Percentiles rank a stretch among this genome's conserved stretches.
phyloP scores from a whole-genome alignment of 2,888 invertebrate genomes.

The Drosophila infuscata region DNA sequence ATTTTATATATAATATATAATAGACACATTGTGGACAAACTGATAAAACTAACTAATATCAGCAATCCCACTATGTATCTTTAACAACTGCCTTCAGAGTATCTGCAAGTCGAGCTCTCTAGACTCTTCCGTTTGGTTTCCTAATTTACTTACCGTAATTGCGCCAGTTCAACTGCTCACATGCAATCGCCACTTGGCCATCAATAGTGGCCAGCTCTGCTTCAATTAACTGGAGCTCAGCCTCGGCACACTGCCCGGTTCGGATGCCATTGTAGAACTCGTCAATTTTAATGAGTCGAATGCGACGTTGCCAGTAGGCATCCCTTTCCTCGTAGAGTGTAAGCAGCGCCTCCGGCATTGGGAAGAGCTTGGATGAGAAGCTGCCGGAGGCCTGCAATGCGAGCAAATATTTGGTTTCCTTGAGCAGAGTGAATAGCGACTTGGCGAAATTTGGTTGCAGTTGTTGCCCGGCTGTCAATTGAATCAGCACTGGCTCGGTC shows the following conservation, averaged over 20 bases:
- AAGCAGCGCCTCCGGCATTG: slow-evolving; percentile 68
- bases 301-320: slow-evolving; percentile 80
- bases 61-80: background rate
- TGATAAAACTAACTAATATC: background rate
- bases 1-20: too few species aligned
- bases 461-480: slow-evolving; percentile 31
- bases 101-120: background rate
- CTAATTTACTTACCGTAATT: slow-evolving; percentile 89
- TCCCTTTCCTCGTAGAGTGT: slow-evolving; percentile 76
- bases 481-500: slow-evolving; percentile 76
- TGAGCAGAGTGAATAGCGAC: slow-evolving; percentile 89
- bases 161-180: slow-evolving; percentile 91
- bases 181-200: slow-evolving; percentile 88
- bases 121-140: slow-evolving; percentile 29
- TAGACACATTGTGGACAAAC: too few species aligned
- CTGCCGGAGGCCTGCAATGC: slow-evolving; percentile 85
- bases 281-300: slow-evolving; percentile 87
- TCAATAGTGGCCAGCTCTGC: slow-evolving; percentile 92
- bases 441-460: slow-evolving; percentile 75
- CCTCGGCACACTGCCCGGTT: slow-evolving; percentile 88
- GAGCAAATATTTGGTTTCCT: slow-evolving; percentile 93
- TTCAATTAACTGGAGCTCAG: slow-evolving; percentile 91
- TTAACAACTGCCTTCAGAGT: background rate
- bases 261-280: slow-evolving; percentile 94
- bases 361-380: slow-evolving; percentile 56